Evolutionary conservation across 2,113 vertebrate species (phyloP).

Genomic region (Halichoerus grypus): DNA sequence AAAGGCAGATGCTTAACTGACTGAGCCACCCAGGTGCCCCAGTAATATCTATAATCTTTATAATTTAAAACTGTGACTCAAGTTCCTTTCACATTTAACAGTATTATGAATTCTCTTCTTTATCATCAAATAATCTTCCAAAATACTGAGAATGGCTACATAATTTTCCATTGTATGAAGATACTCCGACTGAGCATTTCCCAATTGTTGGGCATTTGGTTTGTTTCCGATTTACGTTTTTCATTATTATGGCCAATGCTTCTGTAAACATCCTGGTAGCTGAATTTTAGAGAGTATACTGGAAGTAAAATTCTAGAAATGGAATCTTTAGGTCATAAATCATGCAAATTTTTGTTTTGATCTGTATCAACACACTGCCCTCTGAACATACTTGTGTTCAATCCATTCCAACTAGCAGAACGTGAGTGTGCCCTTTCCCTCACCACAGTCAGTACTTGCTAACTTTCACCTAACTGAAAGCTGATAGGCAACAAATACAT

Average conservation of each 20-base stretch:
- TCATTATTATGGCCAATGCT: neutral
- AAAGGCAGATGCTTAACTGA: neutral
- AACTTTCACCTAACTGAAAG: neutral
- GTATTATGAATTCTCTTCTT: neutral
- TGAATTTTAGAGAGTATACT: neutral
- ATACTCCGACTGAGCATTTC: neutral
- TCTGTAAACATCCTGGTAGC: neutral
- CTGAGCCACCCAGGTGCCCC: neutral
- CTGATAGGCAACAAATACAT: neutral
- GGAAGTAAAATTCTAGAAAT: slow-evolving; percentile 21
- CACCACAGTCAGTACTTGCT: neutral
- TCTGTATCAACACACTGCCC: neutral
- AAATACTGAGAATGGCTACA: neutral
- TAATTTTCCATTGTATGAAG: neutral
- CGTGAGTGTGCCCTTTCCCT: no score
- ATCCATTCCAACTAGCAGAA: neutral
- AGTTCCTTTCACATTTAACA: neutral
- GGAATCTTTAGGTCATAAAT: neutral
- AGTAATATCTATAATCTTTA: neutral
- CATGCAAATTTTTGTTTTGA: neutral
- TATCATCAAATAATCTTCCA: slow-evolving; percentile 10
- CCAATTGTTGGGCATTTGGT: neutral
- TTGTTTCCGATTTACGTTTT: neutral
- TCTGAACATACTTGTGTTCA: neutral
- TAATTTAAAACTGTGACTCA: neutral